Base-by-base conservation (phyloP, 2,113 vertebrate genomes). In the Cisticola juncidis region DNA sequence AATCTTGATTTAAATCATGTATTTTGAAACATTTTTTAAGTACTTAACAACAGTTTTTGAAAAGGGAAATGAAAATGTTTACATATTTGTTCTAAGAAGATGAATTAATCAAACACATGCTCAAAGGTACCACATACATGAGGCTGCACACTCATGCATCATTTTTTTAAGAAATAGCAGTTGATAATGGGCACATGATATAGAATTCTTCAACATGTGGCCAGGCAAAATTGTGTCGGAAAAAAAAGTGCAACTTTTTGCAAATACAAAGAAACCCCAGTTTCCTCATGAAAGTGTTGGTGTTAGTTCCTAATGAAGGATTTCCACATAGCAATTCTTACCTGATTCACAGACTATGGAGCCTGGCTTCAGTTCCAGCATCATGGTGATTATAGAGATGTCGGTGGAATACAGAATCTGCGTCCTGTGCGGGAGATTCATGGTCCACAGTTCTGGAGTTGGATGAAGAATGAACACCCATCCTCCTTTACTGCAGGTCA, bases 341-440 rank as follows among this genome's bases (percentile, higher is more conserved):
- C 99, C 99, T 66, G 99, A 99, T 96, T 99, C 99, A 23, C 99
- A 99, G 58, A 99, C 99, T 71, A 99, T 90, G 5, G 99, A 99
- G 57, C 99, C 99, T 2, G 99, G 99, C 93, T 99, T 99, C 88
- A 99, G 98, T 89, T 99, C 99, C 96, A 99, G 96, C 99, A 99
- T 99, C 98, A 99, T 99, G 86, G 98, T 99, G 97, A 99, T 98
- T 82, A 98, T 97, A 69, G 99, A 98, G 56, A 99, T 99, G 97
- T 99, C 99, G 2, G 99, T 99, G 80, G 99, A 99, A 97, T 99
- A 99, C 28, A 99, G 98, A 94, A 99, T 99, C 97, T 99, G 99
- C 0, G 99, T 99, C 92, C 99, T 99, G 93, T 99, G 99, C 0
- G 99, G 99, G 82, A 99, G 98, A 87, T 98, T 98, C 88, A 99